Evolutionary conservation across 2,113 vertebrate genomes (phyloP).

Genomic region (Hylia prasina): DNA sequence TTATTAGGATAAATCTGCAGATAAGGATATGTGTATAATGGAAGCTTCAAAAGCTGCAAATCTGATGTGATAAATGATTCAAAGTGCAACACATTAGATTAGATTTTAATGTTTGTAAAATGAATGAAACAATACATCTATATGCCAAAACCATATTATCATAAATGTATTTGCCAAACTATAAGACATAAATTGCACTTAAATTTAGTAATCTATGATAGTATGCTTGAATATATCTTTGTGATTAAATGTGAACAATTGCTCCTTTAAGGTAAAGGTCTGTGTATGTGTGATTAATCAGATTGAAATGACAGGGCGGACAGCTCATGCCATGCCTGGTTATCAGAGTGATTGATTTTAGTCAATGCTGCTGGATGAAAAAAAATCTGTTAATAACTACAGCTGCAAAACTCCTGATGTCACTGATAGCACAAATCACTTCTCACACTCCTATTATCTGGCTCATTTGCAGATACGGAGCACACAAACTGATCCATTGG

Average conservation of each 20-base stretch:
- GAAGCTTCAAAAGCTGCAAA: conserved; percentile 52
- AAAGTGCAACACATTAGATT: conserved; percentile 57
- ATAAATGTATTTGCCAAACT: conserved; percentile 71
- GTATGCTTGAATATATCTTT: conserved; percentile 74
- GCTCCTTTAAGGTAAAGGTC: conserved; percentile 83
- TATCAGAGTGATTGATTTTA: conserved; percentile 82
- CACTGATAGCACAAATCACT: conserved; percentile 73
- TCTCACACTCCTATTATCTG: conserved; percentile 64
- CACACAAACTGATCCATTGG: conserved; percentile 54
- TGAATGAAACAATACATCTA: conserved; percentile 61
- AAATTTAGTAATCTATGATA: conserved; percentile 70
- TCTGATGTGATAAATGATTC: conserved; percentile 61
- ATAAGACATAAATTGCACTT: conserved; percentile 68
- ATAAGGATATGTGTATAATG: conserved; percentile 48
- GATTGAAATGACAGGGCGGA: conserved; percentile 77
- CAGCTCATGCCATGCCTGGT: conserved; percentile 77
- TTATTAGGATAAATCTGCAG: conserved; percentile 64
- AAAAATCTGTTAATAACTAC: conserved; percentile 80
- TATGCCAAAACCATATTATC: conserved; percentile 57
- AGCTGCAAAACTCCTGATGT: conserved; percentile 72
- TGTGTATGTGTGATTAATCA: conserved; percentile 79
- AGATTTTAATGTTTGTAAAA: conserved; percentile 67
- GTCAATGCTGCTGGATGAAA: conserved; percentile 70
- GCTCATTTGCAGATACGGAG: conserved; percentile 69
- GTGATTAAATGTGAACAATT: conserved; percentile 81